These are phyloP conservation scores for Rhamnusium bicolor DNA, from an alignment of 2,888 invertebrate genomes.

Conservation along the genomic window DNA sequence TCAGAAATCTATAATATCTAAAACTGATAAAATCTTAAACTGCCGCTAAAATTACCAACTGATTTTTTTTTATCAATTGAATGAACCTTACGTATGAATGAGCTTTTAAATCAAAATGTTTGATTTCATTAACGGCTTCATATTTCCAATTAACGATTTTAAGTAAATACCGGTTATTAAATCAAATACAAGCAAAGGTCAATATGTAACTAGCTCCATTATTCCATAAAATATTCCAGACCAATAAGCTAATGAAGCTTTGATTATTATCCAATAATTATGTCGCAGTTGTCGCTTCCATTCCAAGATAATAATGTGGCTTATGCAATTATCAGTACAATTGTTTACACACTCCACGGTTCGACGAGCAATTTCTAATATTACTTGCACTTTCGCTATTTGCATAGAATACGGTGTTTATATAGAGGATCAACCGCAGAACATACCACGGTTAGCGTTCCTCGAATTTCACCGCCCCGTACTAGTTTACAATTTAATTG, in stretches of 20 bases:
- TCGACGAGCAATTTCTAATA: not conserved
- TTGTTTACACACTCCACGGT: constrained; percentile 5
- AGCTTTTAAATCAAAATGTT: not conserved
- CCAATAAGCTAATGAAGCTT: constrained; percentile 20
- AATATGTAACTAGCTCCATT: not conserved
- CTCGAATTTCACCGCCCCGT: not conserved
- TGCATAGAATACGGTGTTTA: not conserved
- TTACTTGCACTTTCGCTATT: not conserved
- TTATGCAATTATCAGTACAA: constrained; percentile 19
- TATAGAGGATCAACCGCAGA: not conserved
- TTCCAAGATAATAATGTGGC: constrained; percentile 27
- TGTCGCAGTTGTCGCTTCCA: constrained; percentile 11
- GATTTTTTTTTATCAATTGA: too few species aligned
- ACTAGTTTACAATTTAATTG: not conserved
- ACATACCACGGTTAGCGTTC: not conserved
- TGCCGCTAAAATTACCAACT: too few species aligned
- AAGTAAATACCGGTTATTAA: not conserved
- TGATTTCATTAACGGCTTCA: not conserved
- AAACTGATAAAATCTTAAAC: too few species aligned
- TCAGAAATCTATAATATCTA: too few species aligned
- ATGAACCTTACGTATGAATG: not conserved
- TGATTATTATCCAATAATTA: constrained; percentile 28
- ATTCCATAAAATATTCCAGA: not conserved
- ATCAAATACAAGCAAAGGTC: not conserved
- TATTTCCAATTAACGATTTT: not conserved